Evolutionary conservation across 1,140 invertebrate species (phyloP).

Genomic region (Zaprionus ornatus): DNA sequence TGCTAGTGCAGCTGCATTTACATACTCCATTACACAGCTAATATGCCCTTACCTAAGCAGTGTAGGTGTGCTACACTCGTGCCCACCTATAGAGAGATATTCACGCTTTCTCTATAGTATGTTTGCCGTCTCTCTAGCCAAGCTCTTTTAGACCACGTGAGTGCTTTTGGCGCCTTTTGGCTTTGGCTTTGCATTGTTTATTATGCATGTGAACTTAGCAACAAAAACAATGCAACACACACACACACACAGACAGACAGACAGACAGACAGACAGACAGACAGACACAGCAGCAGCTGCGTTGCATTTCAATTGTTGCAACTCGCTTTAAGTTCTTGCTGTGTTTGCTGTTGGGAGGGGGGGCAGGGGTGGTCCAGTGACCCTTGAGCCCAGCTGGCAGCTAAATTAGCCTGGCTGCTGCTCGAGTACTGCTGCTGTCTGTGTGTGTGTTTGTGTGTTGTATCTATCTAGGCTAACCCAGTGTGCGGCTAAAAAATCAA

Average conservation of each 20-base stretch:
- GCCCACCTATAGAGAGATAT: slow-evolving; percentile 4
- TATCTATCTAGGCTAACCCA: slow-evolving; percentile 20
- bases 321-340: slow-evolving; percentile 17
- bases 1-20: too few relatives aligned
- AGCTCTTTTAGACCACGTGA: slow-evolving; percentile 25
- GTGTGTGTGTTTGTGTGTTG: background rate
- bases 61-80: background rate
- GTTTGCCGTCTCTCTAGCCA: background rate
- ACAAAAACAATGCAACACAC: slow-evolving; percentile 18
- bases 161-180: slow-evolving; percentile 37
- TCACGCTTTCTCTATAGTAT: slow-evolving; percentile 1
- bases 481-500: background rate
- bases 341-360: slow-evolving; percentile 27
- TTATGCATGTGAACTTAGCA: slow-evolving; percentile 39
- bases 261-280: background rate
- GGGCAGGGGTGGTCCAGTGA: slow-evolving; percentile 43
- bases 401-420: slow-evolving; percentile 55
- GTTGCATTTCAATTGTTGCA: slow-evolving; percentile 71
- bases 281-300: slow-evolving; percentile 47
- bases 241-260: background rate
- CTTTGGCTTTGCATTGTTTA: slow-evolving; percentile 40
- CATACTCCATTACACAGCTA: background rate
- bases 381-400: slow-evolving; percentile 40
- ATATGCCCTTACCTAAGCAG: background rate
- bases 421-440: too few relatives aligned